phyloP scores from a whole-genome alignment of 2,113 vertebrate species.

The Scomber japonicus region DNA sequence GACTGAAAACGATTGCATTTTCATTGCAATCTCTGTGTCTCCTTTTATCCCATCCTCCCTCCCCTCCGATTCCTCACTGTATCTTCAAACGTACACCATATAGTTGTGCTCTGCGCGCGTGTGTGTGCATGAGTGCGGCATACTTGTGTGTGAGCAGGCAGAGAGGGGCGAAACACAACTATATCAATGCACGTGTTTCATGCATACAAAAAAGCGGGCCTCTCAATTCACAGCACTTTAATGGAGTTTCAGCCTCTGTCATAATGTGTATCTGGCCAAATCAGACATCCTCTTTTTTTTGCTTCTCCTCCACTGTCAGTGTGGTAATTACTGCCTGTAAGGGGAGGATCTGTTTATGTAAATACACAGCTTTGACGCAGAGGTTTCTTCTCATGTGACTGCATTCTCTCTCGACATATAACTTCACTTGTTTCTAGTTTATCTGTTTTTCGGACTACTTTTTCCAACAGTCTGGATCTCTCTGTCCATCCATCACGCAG shows the following conservation, averaged over 20 bases:
- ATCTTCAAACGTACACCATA: constrained; percentile 73
- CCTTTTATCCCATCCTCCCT: constrained; percentile 67
- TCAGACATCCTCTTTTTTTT: constrained; percentile 67
- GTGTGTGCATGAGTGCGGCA: constrained; percentile 24
- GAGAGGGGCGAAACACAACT: constrained; percentile 32
- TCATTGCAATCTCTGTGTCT: constrained; percentile 71
- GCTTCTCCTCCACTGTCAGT: constrained; percentile 68
- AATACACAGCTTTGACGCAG: constrained; percentile 75
- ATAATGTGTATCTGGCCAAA: constrained; percentile 63
- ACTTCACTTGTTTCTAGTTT: constrained; percentile 21
- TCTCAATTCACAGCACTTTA: constrained; percentile 53
- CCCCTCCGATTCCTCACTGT: constrained; percentile 56
- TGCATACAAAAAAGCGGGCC: constrained; percentile 64
- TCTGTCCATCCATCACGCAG: constrained; percentile 1
- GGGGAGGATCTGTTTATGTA: constrained; percentile 78
- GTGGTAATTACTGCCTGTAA: constrained; percentile 75
- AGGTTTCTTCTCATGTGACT: constrained; percentile 59
- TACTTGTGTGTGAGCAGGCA: constrained; percentile 16
- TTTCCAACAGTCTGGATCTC: constrained; percentile 12
- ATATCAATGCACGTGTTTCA: constrained; percentile 45
- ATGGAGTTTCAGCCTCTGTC: constrained; percentile 73
- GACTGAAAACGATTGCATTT: constrained; percentile 80
- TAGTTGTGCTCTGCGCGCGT: constrained; percentile 36
- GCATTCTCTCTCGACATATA: constrained; percentile 33
- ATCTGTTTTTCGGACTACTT: constrained; percentile 23